Evolutionary conservation across 1,140 invertebrate species (phyloP).

Genomic region (Globodera ellingtonae): DNA sequence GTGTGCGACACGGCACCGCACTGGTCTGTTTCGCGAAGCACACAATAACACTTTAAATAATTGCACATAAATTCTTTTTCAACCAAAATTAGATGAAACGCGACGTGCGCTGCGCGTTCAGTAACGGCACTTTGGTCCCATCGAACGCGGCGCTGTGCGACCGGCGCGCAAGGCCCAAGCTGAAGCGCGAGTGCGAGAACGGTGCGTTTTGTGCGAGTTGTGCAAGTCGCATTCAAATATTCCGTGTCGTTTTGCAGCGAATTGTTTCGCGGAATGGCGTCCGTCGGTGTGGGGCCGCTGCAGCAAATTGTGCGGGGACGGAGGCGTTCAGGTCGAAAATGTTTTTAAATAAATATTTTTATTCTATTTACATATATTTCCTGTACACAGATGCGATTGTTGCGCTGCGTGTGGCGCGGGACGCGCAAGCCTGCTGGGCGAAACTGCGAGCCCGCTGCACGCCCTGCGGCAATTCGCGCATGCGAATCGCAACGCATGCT

Average conservation of each 20-base stretch:
- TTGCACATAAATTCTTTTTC: not conserved
- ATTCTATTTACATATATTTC: not conserved
- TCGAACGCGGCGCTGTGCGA: constrained; percentile 51
- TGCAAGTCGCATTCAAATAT: not conserved
- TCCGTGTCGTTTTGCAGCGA: constrained; percentile 36
- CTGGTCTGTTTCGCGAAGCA: not conserved
- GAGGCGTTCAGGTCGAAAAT: constrained; percentile 38
- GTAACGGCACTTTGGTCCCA: constrained; percentile 52
- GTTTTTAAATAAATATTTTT: constrained; percentile 10
- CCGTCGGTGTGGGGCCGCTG: constrained; percentile 50
- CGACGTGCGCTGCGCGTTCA: constrained; percentile 52
- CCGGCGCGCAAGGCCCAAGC: constrained; percentile 55
- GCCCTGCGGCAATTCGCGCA: constrained; percentile 45
- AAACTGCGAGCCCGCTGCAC: constrained; percentile 42
- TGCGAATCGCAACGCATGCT: constrained; percentile 33
- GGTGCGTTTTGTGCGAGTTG: constrained; percentile 30
- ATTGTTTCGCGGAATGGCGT: constrained; percentile 51
- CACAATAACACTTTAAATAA: not conserved
- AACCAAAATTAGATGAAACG: constrained; percentile 35
- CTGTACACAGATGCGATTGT: constrained; percentile 44
- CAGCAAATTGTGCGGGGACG: constrained; percentile 50
- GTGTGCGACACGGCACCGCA: constrained; percentile 41
- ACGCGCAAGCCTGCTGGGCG: constrained; percentile 50
- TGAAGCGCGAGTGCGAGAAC: constrained; percentile 57
- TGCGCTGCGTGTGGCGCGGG: constrained; percentile 51